Evolutionary conservation across 2,797 vertebrate genomes (phyloP).

Genomic region (Percopsis omiscomaycus): DNA sequence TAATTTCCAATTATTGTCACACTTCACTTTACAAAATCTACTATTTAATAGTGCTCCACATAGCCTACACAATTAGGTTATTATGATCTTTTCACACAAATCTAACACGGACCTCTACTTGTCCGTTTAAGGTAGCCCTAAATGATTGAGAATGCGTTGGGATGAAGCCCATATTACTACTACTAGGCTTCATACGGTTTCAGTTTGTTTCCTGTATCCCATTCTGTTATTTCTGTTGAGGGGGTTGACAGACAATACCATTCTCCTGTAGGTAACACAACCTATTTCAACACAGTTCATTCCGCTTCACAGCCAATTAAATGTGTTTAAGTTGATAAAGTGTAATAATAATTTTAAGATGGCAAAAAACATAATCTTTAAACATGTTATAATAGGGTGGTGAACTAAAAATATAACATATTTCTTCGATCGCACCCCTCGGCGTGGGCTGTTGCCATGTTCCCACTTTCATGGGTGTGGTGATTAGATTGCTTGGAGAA

Average conservation of each 20-base stretch:
- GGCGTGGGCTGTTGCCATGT: conserved; percentile 78
- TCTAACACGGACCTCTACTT: too few species aligned
- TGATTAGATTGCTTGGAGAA: conserved; percentile 77
- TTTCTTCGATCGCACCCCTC: conserved; percentile 54
- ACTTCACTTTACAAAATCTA: too few species aligned
- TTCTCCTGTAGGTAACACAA: conserved; percentile 45
- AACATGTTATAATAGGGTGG: not conserved
- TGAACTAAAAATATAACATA: not conserved
- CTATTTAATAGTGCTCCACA: too few species aligned
- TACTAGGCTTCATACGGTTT: conserved; percentile 41
- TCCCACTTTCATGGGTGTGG: conserved; percentile 86
- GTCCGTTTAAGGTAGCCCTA: too few species aligned
- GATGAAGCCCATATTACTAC: conserved; percentile 5
- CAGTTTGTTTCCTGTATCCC: conserved; percentile 76
- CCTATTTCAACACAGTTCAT: not conserved
- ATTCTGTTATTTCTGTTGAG: conserved; percentile 73
- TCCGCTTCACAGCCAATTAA: not conserved
- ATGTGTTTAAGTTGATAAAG: rapidly evolving
- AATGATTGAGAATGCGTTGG: conserved; percentile 8
- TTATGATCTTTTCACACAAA: too few species aligned
- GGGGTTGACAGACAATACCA: conserved; percentile 75
- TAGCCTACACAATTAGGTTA: too few species aligned
- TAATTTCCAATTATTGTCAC: too few species aligned
- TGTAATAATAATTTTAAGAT: rapidly evolving
- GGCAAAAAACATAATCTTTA: not conserved